Base-by-base conservation (phyloP, 1,140 invertebrate genomes). In the Bombus sibiricus region DNA sequence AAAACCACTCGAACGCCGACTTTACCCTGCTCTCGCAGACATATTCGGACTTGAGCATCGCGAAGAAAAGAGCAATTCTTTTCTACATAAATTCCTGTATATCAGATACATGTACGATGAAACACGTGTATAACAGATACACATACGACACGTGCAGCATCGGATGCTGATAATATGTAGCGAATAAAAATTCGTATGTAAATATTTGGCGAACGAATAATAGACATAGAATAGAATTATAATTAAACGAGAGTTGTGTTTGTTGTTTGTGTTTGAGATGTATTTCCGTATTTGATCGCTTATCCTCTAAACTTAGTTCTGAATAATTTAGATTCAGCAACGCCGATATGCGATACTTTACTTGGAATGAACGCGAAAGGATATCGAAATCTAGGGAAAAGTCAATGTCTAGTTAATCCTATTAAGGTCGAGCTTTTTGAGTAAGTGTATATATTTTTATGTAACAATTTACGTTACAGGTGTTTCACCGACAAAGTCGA, bases 1-100 rank as follows among this genome's bases (percentile, higher is more conserved):
- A 75, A 89, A 87, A 87, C 74, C 69, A 39, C 32, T 80, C 47
- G 37, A 83, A 53, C 43, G 37, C 18, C 15, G 32, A n/a, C 47
- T 81, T 68, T 15, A 34, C 9, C 22, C 59, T 25, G 25, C 15
- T 76, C 37, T 12, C 73, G 39, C 32, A 53, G 68, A 88, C 80
- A 72, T 82, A 83, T 68, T 73, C 72, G 76, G 76, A n/a, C 10
- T 47, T 34, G 47, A 53, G 2, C 12, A n/a, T 18, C 59, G n/a
- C 34, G 25, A 64, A 53, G n/a, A 83, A 66, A 72, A 69, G 28
- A 41, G 59, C 25, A 25, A 37, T 39, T 80, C 25, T 72, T 72
- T 75, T 13, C 57, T 53, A 18, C 28, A 41, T 1, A 8, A 62
- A 62, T 41, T n/a, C 47, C 1, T 47, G 13, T 32, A 6, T 32